phyloP scores from a whole-genome alignment of 1,140 invertebrate genomes.

The Trigoniulus corallinus region DNA sequence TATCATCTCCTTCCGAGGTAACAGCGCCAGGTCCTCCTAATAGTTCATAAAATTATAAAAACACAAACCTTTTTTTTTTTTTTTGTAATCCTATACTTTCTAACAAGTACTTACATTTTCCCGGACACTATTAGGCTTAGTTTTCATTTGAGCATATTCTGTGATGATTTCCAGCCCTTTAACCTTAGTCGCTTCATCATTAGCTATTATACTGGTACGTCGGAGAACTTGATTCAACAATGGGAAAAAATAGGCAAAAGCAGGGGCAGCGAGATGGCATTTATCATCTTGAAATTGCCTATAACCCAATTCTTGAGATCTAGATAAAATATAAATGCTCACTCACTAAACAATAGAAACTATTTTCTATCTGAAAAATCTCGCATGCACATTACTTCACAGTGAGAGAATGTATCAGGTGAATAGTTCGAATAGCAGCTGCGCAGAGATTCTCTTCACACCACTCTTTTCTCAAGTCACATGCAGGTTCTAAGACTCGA shows the following conservation, averaged over 20 bases:
- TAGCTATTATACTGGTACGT: constrained; percentile 17
- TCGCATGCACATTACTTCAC: constrained; percentile 14
- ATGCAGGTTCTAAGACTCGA: constrained; percentile 53
- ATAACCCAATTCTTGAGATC: neutral
- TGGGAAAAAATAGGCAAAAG: constrained; percentile 68
- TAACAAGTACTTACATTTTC: no score
- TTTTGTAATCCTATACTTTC: neutral
- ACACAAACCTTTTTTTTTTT: neutral
- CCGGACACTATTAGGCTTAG: constrained; percentile 17
- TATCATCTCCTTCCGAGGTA: constrained; percentile 67
- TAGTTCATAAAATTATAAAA: neutral
- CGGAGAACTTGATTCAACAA: constrained; percentile 49
- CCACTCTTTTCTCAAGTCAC: constrained; percentile 59
- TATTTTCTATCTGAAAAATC: neutral
- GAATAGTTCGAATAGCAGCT: constrained; percentile 41
- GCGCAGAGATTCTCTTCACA: constrained; percentile 44
- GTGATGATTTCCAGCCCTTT: constrained; percentile 49
- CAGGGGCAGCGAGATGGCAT: no score
- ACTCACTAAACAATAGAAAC: neutral
- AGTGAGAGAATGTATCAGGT: constrained; percentile 35
- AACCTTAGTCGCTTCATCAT: constrained; percentile 27
- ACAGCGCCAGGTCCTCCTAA: constrained; percentile 43
- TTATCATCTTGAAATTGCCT: neutral
- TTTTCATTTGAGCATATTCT: constrained; percentile 47
- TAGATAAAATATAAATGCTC: neutral